Percentiles rank a stretch among this genome's conserved stretches.
phyloP scores from a whole-genome alignment of 2,113 vertebrate species.

The Geothlypis trichas region DNA sequence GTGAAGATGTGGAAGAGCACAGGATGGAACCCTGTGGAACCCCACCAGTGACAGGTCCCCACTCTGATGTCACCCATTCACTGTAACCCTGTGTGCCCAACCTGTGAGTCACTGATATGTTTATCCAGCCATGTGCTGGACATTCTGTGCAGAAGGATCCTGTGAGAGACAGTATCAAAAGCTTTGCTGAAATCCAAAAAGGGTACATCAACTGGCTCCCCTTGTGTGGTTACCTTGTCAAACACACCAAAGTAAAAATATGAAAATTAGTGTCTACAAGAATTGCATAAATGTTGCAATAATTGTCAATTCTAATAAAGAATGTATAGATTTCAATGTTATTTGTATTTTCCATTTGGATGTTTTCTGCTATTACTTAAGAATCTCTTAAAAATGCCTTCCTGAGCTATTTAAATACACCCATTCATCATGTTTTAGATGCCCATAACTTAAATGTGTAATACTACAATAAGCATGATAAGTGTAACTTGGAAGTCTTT shows the following conservation, averaged over 20 bases:
- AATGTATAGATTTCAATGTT: not conserved
- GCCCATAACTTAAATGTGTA: not conserved
- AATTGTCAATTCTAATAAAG: not conserved
- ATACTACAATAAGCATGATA: not conserved
- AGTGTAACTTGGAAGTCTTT: not conserved
- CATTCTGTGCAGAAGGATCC: not conserved
- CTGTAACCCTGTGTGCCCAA: not conserved
- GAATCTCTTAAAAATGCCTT: not conserved
- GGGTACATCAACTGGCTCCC: accelerated
- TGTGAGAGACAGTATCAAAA: not conserved
- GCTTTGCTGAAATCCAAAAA: not conserved
- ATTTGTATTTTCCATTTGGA: not conserved
- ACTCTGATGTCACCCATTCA: too few species aligned
- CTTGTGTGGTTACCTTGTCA: not conserved
- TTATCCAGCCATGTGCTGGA: accelerated
- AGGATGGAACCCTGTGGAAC: not conserved
- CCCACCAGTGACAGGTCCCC: not conserved
- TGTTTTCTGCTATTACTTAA: not conserved
- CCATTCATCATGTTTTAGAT: not conserved
- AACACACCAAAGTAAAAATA: not conserved
- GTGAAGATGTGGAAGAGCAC: not conserved
- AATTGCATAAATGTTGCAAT: not conserved
- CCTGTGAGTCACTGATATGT: not conserved
- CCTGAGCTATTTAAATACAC: not conserved
- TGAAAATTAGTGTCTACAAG: not conserved